These are phyloP conservation scores for Pipa parva DNA, from an alignment of 2,113 vertebrate species.

Conservation along the genomic window DNA sequence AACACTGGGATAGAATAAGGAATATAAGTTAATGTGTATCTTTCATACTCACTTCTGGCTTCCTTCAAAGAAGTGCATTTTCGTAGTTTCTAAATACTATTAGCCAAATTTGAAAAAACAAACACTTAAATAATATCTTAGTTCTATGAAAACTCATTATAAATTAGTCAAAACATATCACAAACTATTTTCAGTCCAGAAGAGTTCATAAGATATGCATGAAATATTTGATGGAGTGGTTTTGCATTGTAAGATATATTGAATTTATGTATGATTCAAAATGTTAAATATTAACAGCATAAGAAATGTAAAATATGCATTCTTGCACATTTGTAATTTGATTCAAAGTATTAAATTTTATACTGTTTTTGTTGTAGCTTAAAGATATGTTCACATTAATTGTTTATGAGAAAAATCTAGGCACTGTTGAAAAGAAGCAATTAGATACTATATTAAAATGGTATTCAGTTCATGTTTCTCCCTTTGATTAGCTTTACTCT, in stretches of 20 bases:
- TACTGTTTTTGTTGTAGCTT: slow-evolving; percentile 43
- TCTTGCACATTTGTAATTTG: slow-evolving; percentile 48
- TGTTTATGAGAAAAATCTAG: slow-evolving; percentile 45
- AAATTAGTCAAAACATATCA: slow-evolving; percentile 52
- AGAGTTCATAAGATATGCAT: slow-evolving; percentile 44
- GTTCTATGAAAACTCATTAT: slow-evolving; percentile 51
- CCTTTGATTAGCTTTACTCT: slow-evolving; percentile 58
- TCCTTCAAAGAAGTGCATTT: too few relatives aligned
- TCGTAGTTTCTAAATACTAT: too few relatives aligned
- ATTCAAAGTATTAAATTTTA: slow-evolving; percentile 44
- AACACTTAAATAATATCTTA: slow-evolving; percentile 52
- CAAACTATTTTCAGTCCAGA: slow-evolving; percentile 42
- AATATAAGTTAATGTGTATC: neutral
- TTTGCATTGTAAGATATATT: slow-evolving; percentile 36
- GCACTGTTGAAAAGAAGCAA: slow-evolving; percentile 54
- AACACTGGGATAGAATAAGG: neutral
- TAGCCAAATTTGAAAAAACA: too few relatives aligned
- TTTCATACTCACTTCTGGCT: too few relatives aligned
- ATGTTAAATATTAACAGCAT: slow-evolving; percentile 55
- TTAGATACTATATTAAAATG: slow-evolving; percentile 56
- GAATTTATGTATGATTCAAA: slow-evolving; percentile 46
- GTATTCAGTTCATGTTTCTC: slow-evolving; percentile 52
- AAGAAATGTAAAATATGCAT: slow-evolving; percentile 40
- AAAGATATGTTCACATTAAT: slow-evolving; percentile 45
- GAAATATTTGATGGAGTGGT: slow-evolving; percentile 48